phyloP scores from a whole-genome alignment of 2,888 invertebrate species.

The Metellina segmentata region DNA sequence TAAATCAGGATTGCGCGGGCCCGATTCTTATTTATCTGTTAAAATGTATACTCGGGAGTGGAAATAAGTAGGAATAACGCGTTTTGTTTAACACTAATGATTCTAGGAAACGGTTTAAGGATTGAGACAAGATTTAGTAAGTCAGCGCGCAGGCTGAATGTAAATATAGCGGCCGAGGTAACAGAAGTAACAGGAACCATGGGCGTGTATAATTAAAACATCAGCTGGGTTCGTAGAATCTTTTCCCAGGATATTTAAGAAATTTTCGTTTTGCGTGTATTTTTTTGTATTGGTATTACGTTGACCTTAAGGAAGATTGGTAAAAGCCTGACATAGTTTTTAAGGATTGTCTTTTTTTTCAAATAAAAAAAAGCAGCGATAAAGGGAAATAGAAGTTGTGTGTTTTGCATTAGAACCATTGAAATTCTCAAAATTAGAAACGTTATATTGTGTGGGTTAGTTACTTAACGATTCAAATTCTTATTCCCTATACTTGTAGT shows the following conservation, averaged over 20 bases:
- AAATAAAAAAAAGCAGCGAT: neutral
- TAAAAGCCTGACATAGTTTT: neutral
- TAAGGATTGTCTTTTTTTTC: neutral
- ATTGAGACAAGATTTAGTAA: slow-evolving; percentile 43
- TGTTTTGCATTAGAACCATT: too few relatives aligned
- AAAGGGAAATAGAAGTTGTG: neutral
- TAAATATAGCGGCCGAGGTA: slow-evolving; percentile 18
- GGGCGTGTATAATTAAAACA: neutral
- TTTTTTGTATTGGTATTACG: neutral
- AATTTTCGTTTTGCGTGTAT: neutral
- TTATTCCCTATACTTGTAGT: too few relatives aligned
- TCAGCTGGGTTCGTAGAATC: neutral
- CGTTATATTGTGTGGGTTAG: too few relatives aligned
- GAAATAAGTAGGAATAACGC: slow-evolving; percentile 33
- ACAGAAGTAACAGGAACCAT: neutral
- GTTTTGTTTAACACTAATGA: slow-evolving; percentile 32
- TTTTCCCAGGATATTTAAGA: neutral
- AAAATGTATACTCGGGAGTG: slow-evolving; percentile 40
- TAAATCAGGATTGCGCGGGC: slow-evolving; percentile 65
- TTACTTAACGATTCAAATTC: too few relatives aligned
- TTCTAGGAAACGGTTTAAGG: slow-evolving; percentile 28
- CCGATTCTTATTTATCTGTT: slow-evolving; percentile 52
- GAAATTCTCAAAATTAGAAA: too few relatives aligned
- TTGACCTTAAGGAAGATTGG: neutral
- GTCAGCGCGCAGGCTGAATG: slow-evolving; percentile 27